phyloP scores from a whole-genome alignment of 2,888 invertebrate species.

The Phaonia tiefii region DNA sequence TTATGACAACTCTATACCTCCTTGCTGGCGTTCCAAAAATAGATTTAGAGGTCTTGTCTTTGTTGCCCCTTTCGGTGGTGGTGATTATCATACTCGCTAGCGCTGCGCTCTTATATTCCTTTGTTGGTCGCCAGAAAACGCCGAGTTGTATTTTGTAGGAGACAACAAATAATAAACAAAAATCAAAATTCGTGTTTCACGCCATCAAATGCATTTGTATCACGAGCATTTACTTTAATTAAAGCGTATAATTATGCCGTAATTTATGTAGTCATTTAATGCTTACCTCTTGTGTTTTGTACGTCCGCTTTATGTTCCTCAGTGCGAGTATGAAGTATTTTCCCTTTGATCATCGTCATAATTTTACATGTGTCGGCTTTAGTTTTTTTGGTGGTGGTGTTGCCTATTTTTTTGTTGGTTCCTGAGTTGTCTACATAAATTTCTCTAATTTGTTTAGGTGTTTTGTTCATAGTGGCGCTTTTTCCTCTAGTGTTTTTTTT shows the following conservation, averaged over 20 bases:
- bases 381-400: slow-evolving; percentile 1
- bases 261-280: slow-evolving; percentile 48
- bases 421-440: slow-evolving; percentile 23
- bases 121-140: not conserved
- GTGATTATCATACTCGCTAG: no score
- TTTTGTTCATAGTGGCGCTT: not conserved
- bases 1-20: slow-evolving; percentile 14
- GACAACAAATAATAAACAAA: not conserved
- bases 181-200: not conserved
- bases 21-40: slow-evolving; percentile 2
- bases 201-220: slow-evolving; percentile 6
- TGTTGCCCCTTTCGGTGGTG: no score
- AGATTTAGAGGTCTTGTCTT: not conserved
- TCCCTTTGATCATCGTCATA: slow-evolving; percentile 19
- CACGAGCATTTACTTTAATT: slow-evolving; percentile 36
- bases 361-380: not conserved
- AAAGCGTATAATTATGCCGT: slow-evolving; percentile 47
- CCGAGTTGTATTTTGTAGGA: not conserved
- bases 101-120: not conserved
- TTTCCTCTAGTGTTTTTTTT: not conserved
- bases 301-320: no score
- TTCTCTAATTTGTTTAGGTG: slow-evolving; percentile 6
- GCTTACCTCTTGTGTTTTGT: not conserved
- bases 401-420: not conserved
- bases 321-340: no score